Percentiles rank a stretch among this genome's conserved stretches.
Conservation (phyloP, 2,113 vertebrate genomes). For the Chitala chitala region DNA sequence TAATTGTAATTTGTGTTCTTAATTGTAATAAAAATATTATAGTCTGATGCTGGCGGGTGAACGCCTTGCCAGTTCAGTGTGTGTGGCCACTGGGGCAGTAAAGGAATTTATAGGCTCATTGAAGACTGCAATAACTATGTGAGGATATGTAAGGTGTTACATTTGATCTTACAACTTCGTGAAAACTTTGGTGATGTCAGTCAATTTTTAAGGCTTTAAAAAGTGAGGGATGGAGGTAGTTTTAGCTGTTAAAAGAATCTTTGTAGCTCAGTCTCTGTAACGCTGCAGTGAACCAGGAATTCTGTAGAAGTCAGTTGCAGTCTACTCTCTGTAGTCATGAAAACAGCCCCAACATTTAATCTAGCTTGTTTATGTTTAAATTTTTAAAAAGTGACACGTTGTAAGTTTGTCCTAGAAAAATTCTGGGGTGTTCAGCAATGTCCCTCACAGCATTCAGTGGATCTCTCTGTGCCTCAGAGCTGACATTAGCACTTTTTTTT, state of each 20-base stretch:
- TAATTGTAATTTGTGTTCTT: constrained; percentile 31
- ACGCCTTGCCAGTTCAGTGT: not conserved
- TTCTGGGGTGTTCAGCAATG: no score
- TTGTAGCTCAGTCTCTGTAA: not conserved
- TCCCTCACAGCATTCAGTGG: no score
- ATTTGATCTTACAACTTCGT: not conserved
- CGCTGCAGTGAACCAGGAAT: not conserved
- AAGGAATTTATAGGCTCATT: not conserved
- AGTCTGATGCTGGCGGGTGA: not conserved
- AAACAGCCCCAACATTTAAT: not conserved
- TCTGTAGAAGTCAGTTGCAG: not conserved
- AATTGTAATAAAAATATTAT: constrained; percentile 25
- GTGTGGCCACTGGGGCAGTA: not conserved
- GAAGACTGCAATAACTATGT: not conserved
- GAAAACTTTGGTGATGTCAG: constrained; percentile 1
- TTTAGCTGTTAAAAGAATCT: not conserved
- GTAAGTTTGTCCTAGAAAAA: no score
- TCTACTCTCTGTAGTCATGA: not conserved
- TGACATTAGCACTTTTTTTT: no score
- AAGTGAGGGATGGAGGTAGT: no score
- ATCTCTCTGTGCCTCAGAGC: no score
- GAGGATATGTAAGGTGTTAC: not conserved
- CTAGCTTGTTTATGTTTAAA: no score
- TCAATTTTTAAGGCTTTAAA: not conserved
- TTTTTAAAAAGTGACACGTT: no score